Evolutionary conservation across 2,797 vertebrate species (phyloP), one percentile per base, ranked within the genome.

Genomic region (Odontamblyopus lacepedii): DNA sequence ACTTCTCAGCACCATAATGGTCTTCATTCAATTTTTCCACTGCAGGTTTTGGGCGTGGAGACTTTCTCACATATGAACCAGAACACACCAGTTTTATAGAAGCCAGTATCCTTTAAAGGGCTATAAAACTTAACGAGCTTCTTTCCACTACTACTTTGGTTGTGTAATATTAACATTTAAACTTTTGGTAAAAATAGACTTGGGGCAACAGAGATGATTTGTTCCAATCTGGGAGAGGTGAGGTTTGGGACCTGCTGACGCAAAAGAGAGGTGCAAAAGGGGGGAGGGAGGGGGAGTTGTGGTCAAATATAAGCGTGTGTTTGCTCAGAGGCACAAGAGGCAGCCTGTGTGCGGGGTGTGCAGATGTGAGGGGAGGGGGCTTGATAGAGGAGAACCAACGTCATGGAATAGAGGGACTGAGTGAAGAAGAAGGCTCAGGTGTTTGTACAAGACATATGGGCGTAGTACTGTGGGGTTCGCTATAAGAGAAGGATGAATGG

Each of bases 301-400:
- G 74, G 79, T 74, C 70, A 82, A 72, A 78, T 50, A 66, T 70
- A 38, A 61, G 77, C 68, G 68, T 26, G 75, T 85, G 83, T 87
- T 87, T 89, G 79, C 81, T 64, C 71, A 63, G 64, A 72, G 87
- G 83, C 72, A 89, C 87, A 91, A 87, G 83, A 48, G 51, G 71
- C 30, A 53, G 81, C 70, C 75, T 91, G 80, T 88, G 70, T 68
- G 72, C 68, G 29, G 30, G 50, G 26, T 29, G 66, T n/a, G 53
- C 55, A 72, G 72, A 77, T 72, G 75, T 73, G 80, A 67, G 63
- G 73, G 61, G 73, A 78, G 65, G 65, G 55, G 44, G 69, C 26
- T 66, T 61, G 63, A 73, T 7, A 15, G 6, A 69, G 71, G 63
- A 78, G 76, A 78, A 77, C 72, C 68, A 15, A 9, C 44, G 18